Percentiles rank a stretch among this genome's conserved stretches.
Evolutionary conservation across 2,888 invertebrate genomes (phyloP).

Genomic region (Drosophila setosimentum): DNA sequence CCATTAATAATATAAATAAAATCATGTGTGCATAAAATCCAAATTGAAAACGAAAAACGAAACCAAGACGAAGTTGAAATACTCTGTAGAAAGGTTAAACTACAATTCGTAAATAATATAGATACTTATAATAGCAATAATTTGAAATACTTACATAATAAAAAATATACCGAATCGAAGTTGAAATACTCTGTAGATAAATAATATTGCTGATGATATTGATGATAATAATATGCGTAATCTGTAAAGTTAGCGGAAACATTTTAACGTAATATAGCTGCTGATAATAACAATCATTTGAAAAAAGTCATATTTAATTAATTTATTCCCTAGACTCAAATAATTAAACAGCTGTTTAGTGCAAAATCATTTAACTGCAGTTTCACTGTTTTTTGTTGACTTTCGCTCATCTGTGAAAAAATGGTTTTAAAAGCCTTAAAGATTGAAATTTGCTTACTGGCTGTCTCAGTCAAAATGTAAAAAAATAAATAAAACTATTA

Average conservation of each 20-base stretch:
- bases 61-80: not conserved
- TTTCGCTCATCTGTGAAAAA: constrained; percentile 8
- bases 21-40: constrained; percentile 19
- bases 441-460: not conserved
- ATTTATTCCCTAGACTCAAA: constrained; percentile 5
- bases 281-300: not conserved
- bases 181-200: not conserved
- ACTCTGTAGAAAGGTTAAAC: not conserved
- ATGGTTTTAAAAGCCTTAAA: constrained; percentile 15
- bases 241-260: not conserved
- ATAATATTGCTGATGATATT: not conserved
- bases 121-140: not conserved
- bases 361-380: not conserved
- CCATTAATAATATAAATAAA: constrained; percentile 42
- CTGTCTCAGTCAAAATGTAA: not conserved
- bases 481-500: too few relatives aligned
- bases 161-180: not conserved
- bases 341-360: constrained; percentile 35
- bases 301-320: not conserved
- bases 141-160: not conserved
- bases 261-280: not conserved
- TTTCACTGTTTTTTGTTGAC: constrained; percentile 8
- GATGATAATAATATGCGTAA: not conserved
- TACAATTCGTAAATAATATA: not conserved
- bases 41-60: constrained; percentile 12